Evolutionary conservation across 2,113 vertebrate genomes (phyloP).

Genomic region (Ardeotis arabs): DNA sequence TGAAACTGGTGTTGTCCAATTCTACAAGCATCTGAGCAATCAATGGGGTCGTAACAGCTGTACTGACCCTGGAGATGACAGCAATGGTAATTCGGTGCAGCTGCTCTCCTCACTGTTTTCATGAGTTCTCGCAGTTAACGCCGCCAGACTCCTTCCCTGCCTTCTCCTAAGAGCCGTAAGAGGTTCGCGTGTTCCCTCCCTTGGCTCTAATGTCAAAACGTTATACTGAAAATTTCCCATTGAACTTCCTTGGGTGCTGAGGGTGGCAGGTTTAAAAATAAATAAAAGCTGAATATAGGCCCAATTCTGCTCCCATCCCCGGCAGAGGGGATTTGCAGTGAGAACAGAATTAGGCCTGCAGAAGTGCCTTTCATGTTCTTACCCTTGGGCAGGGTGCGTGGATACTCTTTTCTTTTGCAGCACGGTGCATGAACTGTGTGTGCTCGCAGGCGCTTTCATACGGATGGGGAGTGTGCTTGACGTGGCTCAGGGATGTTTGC

Average conservation of each 20-base stretch:
- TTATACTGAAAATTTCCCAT: neutral
- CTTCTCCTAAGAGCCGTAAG: neutral
- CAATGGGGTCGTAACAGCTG: rapidly evolving
- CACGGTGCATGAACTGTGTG: neutral
- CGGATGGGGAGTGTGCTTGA: neutral
- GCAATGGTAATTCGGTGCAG: neutral
- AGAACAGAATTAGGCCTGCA: neutral
- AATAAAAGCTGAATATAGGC: neutral
- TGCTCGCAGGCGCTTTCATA: neutral
- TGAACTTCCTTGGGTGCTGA: neutral
- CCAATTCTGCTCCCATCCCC: neutral
- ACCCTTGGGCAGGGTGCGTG: neutral
- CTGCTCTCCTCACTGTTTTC: neutral
- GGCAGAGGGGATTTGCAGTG: neutral
- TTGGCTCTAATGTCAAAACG: neutral
- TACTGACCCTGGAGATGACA: neutral
- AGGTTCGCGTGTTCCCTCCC: neutral
- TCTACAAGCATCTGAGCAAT: neutral
- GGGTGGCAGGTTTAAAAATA: neutral
- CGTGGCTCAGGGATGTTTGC: neutral
- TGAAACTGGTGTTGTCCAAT: neutral
- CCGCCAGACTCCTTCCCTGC: neutral
- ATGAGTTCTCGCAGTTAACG: neutral
- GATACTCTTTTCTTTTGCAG: neutral
- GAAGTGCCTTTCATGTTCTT: neutral